Percentiles rank a stretch among this genome's conserved stretches.
Evolutionary conservation across 2,113 vertebrate genomes (phyloP).

Genomic region (Gnathonemus longibarbis): DNA sequence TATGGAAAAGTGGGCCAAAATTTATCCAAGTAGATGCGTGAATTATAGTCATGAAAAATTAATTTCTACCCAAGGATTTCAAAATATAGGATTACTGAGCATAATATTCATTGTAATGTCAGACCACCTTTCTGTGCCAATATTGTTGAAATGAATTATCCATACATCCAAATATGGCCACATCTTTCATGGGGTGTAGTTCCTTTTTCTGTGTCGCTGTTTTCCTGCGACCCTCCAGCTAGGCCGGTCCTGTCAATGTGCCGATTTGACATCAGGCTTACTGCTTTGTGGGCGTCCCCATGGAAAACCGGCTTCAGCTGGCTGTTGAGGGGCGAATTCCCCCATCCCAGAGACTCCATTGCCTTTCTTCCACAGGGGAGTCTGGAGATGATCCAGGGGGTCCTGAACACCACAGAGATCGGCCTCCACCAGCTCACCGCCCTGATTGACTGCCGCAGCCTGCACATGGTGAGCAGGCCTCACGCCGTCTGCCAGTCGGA

Average conservation of each 20-base stretch:
- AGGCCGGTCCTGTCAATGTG: not conserved
- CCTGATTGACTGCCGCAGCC: constrained; percentile 91
- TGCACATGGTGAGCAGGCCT: constrained; percentile 80
- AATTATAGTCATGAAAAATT: not conserved
- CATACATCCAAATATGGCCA: not conserved
- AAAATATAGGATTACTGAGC: not conserved
- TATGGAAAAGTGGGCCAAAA: not conserved
- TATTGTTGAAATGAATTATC: not conserved
- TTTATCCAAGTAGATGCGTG: not conserved
- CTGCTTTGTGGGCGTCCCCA: not conserved
- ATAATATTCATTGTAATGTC: not conserved
- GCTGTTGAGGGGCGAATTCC: not conserved
- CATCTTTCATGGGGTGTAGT: no score
- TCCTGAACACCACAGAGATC: constrained; percentile 86
- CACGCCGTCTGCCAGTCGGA: not conserved
- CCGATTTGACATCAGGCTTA: not conserved
- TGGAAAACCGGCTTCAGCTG: not conserved
- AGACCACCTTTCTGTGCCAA: not conserved
- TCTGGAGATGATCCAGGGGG: constrained; percentile 77
- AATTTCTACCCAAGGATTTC: not conserved
- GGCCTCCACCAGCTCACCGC: constrained; percentile 93
- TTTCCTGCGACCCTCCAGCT: not conserved
- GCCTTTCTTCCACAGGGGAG: constrained; percentile 65
- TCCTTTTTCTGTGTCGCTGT: not conserved
- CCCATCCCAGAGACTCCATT: not conserved